Base-by-base conservation (phyloP, 2,888 invertebrate genomes). In the Rutpela maculata region DNA sequence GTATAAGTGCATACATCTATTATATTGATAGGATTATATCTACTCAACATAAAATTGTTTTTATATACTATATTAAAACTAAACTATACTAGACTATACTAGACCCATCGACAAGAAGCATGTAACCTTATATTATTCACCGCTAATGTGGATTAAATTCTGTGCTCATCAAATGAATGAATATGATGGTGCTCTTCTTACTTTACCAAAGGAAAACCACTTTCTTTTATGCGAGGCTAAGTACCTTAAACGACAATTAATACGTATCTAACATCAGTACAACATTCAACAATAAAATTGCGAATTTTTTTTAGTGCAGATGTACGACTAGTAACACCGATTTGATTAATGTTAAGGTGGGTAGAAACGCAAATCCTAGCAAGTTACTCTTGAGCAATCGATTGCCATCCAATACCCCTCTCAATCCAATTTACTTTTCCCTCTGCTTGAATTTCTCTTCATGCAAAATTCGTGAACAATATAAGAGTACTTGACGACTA, bases 1-100 rank as follows among this genome's bases (percentile, higher is more conserved):
- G 60, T 70, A 35, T 59, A 38, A 18, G 69, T 68, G 68, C 60
- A 60, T 70, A 70, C 69, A 59, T 38, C 35, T 57, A 70, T 50
- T 50, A 50, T 50, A 50, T 50, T 50, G 50, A 50, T 50, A n/a
- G 50, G 50, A 6, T 12, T 50, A 50, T n/a, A 50, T n/a, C 50
- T 50, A 50, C n/a, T 63, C 18, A 38, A 63, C 17, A 31, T n/a
- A 38, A 38, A 63, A 63, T 18, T 38, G 11, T 31, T 38, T 60
- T 31, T n/a, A 57, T 70, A 70, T 57, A 38, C 17, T 15, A 26
- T 31, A 31, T 18, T 57, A 17, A 57, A 17, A 19, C 38, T 59
- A 31, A 12, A 12, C 31, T 69, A 38, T 18, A 57, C 57, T 56
- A 35, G 31, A 35, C 7, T 35, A 35, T 35, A 35, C 31, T 35